Evolutionary conservation across 2,888 invertebrate species (phyloP).

Genomic region (Rhyacophila evoluta): DNA sequence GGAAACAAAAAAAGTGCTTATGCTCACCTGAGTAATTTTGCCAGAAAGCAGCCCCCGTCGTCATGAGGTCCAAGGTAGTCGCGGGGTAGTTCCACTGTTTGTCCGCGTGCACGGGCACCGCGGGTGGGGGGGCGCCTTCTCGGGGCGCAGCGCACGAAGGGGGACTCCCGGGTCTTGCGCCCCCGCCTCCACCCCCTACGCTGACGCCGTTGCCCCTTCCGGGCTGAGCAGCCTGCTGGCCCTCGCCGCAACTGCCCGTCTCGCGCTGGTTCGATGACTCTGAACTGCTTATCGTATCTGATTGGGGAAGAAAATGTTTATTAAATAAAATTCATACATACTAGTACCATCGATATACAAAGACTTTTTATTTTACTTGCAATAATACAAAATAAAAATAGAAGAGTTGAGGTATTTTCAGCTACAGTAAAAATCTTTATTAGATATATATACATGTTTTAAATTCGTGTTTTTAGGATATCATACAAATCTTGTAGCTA

Average conservation of each 20-base stretch:
- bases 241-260: slow-evolving; percentile 35
- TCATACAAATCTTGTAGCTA: no score
- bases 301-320: background rate
- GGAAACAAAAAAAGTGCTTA: no score
- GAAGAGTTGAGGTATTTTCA: no score
- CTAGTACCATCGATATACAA: no score
- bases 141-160: slow-evolving; percentile 62
- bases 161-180: slow-evolving; percentile 62
- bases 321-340: background rate
- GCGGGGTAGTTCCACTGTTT: slow-evolving; percentile 70
- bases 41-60: slow-evolving; percentile 89
- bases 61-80: slow-evolving; percentile 80
- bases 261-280: slow-evolving; percentile 51
- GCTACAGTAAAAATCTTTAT: no score
- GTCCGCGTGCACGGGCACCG: slow-evolving; percentile 62
- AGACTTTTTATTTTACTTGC: no score
- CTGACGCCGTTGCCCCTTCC: slow-evolving; percentile 39
- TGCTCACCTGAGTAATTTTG: slow-evolving; percentile 89
- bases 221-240: slow-evolving; percentile 39
- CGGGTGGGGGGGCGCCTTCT: slow-evolving; percentile 55
- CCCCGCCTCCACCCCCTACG: slow-evolving; percentile 57
- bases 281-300: slow-evolving; percentile 49
- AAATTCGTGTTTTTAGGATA: no score
- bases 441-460: no score
- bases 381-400: no score